phyloP scores from a whole-genome alignment of 2,888 invertebrate species.

The Temnothorax rugatulus region DNA sequence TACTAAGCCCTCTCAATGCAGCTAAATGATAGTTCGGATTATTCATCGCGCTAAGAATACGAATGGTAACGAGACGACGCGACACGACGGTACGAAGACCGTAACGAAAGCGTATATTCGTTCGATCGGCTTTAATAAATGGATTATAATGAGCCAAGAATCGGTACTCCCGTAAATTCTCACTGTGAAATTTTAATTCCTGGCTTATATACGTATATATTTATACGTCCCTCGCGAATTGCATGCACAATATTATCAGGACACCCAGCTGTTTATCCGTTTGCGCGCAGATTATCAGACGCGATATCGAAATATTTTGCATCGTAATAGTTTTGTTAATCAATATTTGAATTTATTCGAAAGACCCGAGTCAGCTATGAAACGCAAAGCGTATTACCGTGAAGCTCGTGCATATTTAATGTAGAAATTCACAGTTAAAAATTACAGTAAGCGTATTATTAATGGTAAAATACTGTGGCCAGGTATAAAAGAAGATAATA shows the following conservation, averaged over 20 bases:
- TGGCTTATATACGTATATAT: not conserved
- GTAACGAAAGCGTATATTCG: not conserved
- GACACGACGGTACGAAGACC: not conserved
- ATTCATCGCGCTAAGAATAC: constrained; percentile 25
- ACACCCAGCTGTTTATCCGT: constrained; percentile 17
- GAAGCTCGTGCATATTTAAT: not conserved
- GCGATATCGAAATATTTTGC: constrained; percentile 40
- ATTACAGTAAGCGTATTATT: constrained; percentile 23
- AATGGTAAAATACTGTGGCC: not conserved
- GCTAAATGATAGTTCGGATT: not conserved
- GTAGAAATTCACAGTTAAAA: constrained; percentile 14
- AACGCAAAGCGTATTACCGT: constrained; percentile 19
- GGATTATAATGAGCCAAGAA: constrained; percentile 27
- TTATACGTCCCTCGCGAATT: constrained; percentile 30
- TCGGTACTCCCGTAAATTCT: constrained; percentile 9
- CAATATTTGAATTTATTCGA: constrained; percentile 42
- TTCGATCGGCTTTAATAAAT: constrained; percentile 32
- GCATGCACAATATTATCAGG: not conserved
- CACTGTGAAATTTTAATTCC: constrained; percentile 48
- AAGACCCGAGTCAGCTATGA: not conserved
- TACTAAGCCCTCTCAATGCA: not conserved
- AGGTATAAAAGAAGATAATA: not conserved
- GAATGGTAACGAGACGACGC: constrained; percentile 6
- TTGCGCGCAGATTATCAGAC: constrained; percentile 39
- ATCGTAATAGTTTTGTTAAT: constrained; percentile 47